These are phyloP conservation scores for Hoplodrina ambigua DNA, from an alignment of 2,888 invertebrate species.

Conservation along the genomic window DNA sequence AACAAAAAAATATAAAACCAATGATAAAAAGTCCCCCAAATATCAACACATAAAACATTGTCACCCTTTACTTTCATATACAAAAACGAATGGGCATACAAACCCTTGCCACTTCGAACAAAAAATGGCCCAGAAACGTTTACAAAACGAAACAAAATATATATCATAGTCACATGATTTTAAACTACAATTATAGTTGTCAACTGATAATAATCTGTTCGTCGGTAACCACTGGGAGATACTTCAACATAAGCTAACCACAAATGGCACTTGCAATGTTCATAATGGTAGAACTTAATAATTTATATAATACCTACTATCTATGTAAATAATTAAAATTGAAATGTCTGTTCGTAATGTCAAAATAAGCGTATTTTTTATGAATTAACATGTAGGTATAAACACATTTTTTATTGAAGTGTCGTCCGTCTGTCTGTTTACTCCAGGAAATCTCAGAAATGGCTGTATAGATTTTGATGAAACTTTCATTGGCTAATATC, in stretches of 20 bases:
- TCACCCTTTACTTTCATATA: not conserved
- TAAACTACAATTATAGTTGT: slow-evolving; percentile 37
- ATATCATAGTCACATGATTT: slow-evolving; percentile 43
- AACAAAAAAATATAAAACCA: not conserved
- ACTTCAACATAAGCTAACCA: slow-evolving; percentile 37
- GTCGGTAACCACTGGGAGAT: slow-evolving; percentile 31
- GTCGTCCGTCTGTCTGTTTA: no score
- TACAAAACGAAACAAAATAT: slow-evolving; percentile 28
- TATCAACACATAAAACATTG: not conserved
- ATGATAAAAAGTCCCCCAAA: not conserved
- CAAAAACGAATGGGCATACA: slow-evolving; percentile 6
- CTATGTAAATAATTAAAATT: no score
- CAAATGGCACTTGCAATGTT: slow-evolving; percentile 44
- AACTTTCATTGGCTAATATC: no score
- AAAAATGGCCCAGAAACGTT: slow-evolving; percentile 11
- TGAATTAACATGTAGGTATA: no score
- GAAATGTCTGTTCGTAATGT: no score
- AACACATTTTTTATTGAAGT: no score
- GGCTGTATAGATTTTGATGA: no score
- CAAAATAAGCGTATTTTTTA: no score
- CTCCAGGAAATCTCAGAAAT: no score
- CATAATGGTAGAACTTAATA: slow-evolving; percentile 47
- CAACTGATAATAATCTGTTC: slow-evolving; percentile 44
- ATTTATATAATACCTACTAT: slow-evolving; percentile 14
- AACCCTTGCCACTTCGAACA: not conserved